These are phyloP conservation scores for Pitta sordida DNA, from an alignment of 2,113 vertebrate species.

Conservation along the genomic window DNA sequence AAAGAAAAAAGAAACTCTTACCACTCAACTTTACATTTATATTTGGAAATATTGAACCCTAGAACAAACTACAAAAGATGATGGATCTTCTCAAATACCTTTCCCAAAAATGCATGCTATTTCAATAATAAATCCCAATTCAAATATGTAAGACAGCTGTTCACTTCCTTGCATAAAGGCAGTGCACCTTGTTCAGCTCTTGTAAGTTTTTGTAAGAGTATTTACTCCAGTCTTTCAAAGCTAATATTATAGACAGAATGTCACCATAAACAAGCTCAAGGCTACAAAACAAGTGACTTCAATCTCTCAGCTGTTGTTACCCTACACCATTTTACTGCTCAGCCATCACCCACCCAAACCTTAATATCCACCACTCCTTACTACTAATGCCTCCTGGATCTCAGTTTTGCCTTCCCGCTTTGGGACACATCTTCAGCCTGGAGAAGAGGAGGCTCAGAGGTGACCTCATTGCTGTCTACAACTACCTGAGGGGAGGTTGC, in stretches of 20 bases:
- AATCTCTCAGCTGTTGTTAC: neutral
- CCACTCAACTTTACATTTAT: neutral
- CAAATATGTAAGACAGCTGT: neutral
- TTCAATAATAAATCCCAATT: neutral
- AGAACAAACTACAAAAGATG: neutral
- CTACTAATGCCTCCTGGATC: neutral
- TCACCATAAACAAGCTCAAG: neutral
- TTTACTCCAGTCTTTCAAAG: neutral
- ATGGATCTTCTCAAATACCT: neutral
- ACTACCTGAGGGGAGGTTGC: too few relatives aligned
- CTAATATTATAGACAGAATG: neutral
- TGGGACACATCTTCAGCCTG: neutral
- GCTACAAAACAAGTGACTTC: neutral
- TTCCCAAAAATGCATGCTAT: neutral
- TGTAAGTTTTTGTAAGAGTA: neutral
- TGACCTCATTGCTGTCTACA: too few relatives aligned
- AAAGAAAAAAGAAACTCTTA: neutral
- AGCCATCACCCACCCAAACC: neutral
- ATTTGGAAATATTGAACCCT: neutral
- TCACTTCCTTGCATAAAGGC: neutral
- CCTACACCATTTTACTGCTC: neutral
- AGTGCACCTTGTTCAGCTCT: neutral
- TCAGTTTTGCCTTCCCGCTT: neutral
- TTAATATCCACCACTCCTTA: neutral
- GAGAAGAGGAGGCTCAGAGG: too few relatives aligned